Base-by-base conservation (phyloP, 1,140 invertebrate species). In the Drosophila ficusphila region DNA sequence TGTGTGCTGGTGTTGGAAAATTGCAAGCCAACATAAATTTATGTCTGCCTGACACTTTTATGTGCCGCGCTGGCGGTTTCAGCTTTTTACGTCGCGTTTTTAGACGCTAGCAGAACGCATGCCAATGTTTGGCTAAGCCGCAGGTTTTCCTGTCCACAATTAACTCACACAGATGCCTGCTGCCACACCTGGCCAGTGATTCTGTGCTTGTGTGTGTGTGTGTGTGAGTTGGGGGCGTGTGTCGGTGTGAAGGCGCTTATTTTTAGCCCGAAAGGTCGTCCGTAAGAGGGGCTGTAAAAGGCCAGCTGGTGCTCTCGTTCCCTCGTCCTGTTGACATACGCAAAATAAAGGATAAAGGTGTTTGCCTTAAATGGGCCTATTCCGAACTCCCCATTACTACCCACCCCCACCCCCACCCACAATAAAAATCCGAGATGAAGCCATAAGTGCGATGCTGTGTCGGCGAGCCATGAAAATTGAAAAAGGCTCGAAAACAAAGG, bases 21-120 rank as follows among this genome's bases (percentile, higher is more conserved):
- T 62, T 57, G 70, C 78, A 83, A 82, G 79, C 49, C 62, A 78
- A 71, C 62, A 82, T 79, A 82, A 82, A 75, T 82, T 82, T 85
- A 77, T 82, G 79, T 58, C 51, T 71, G 61, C 54, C 77, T 75
- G 77, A 82, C 77, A 82, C 77, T 82, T 75, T 86, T 75, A 82
- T 88, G 70, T 78, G 77, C 77, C 58, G 56, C 76, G 77, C 60
- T 67, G 64, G 53, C 60, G 77, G 23, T 88, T 77, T 78, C 44
- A 57, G 44, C 42, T 54, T 69, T 70, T 76, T 88, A 68, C 60
- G 56, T 21, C 67, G 70, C 77, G 42, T 52, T 79, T 74, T 74
- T 73, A 64, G 57, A 54, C 60, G 70, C 64, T 34, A 36, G 34
- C 38, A 60, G 61, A 60, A 39, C 71, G 65, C 71, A 74, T 73